Evolutionary conservation across 30 jellyfish, hydroid and myxozoan genomes (phyloP).

Genomic region (Morbakka virulenta): DNA sequence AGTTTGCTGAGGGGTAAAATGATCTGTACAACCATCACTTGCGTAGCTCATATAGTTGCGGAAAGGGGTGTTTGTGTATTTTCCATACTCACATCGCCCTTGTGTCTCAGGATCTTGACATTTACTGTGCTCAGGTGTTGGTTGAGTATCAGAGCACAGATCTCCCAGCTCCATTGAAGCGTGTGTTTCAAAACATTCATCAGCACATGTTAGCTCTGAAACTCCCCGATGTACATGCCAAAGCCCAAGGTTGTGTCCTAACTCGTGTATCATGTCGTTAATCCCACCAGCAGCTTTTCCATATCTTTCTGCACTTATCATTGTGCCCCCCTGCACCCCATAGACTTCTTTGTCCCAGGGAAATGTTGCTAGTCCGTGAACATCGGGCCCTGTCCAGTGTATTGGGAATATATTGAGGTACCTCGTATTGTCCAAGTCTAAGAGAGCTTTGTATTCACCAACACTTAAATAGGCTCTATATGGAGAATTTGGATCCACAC

Average conservation of each 20-base stretch:
- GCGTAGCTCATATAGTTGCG: constrained; percentile 81
- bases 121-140: constrained; percentile 60
- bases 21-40: constrained; percentile 49
- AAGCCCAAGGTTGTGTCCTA: constrained; percentile 85
- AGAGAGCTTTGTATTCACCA: constrained; percentile 27
- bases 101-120: constrained; percentile 49
- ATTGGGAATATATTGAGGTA: constrained; percentile 47
- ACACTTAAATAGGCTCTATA: constrained; percentile 23
- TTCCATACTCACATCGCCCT: constrained; percentile 11
- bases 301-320: constrained; percentile 41
- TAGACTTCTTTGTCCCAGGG: constrained; percentile 72
- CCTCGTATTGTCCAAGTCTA: constrained; percentile 35
- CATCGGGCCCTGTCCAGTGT: not conserved
- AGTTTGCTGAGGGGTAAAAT: constrained; percentile 81
- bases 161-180: constrained; percentile 92
- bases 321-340: constrained; percentile 74
- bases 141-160: constrained; percentile 80
- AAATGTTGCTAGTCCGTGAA: constrained; percentile 64
- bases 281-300: constrained; percentile 39
- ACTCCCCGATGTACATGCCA: constrained; percentile 81
- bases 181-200: constrained; percentile 69
- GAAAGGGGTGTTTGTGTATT: constrained; percentile 65
- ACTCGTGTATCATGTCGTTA: constrained; percentile 67
- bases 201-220: constrained; percentile 42
- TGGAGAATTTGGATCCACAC: constrained; percentile 40